Evolutionary conservation across 1,140 invertebrate species (phyloP).

Genomic region (Magallana angulata): DNA sequence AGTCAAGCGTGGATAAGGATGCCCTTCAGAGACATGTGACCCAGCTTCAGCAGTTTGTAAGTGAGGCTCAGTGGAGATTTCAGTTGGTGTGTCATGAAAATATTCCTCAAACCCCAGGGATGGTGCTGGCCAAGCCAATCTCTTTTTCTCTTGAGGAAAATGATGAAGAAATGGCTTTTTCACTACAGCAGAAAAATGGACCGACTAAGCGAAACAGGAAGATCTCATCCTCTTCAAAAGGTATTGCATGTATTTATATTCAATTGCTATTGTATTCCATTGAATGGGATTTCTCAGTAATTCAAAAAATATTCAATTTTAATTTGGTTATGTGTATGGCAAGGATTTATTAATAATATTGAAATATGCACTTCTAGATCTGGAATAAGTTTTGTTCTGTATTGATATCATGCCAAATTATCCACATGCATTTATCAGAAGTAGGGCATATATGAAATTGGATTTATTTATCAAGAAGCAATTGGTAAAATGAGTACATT

Average conservation of each 20-base stretch:
- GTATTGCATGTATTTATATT: neutral
- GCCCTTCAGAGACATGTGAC: slow-evolving; percentile 66
- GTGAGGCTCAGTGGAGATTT: slow-evolving; percentile 77
- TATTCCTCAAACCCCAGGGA: slow-evolving; percentile 70
- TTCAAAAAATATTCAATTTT: too few relatives aligned
- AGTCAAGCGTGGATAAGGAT: slow-evolving; percentile 65
- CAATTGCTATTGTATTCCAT: neutral
- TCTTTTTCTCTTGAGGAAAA: slow-evolving; percentile 58
- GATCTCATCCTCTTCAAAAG: slow-evolving; percentile 16
- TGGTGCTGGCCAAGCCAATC: slow-evolving; percentile 66
- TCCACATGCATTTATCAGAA: too few relatives aligned
- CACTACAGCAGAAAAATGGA: slow-evolving; percentile 33
- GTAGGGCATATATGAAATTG: too few relatives aligned
- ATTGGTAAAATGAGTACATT: too few relatives aligned
- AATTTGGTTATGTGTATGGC: too few relatives aligned
- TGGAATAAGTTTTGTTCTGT: too few relatives aligned
- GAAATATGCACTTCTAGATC: too few relatives aligned
- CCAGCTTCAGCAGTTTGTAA: slow-evolving; percentile 72
- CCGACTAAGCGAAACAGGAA: slow-evolving; percentile 9
- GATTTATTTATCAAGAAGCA: too few relatives aligned
- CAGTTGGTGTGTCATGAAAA: slow-evolving; percentile 75
- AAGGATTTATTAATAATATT: too few relatives aligned
- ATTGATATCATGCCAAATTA: too few relatives aligned
- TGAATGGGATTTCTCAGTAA: neutral
- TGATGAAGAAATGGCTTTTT: slow-evolving; percentile 60